Conservation (phyloP, 37 sponge, comb jelly and placozoan species). For the Mnemiopsis leidyi region DNA sequence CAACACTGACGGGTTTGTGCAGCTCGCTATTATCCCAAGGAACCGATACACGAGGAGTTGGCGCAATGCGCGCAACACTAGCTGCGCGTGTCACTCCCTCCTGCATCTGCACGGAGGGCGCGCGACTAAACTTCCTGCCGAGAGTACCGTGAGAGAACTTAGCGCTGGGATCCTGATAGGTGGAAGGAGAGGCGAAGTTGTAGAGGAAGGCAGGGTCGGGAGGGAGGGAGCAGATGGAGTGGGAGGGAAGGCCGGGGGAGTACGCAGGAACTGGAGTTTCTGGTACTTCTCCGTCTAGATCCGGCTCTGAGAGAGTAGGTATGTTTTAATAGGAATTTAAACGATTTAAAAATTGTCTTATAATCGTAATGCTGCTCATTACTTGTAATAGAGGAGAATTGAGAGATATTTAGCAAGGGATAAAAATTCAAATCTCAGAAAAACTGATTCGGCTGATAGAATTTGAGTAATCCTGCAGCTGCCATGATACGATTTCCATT, state of each 20-base stretch:
- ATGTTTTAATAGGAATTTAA: too few relatives aligned
- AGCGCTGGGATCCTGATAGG: constrained; percentile 13
- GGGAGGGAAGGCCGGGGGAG: background rate
- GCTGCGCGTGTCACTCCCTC: background rate
- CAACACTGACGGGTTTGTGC: background rate
- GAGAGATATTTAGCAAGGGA: too few relatives aligned
- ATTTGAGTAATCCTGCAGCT: too few relatives aligned
- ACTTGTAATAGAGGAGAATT: too few relatives aligned
- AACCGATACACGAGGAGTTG: background rate
- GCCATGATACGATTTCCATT: too few relatives aligned
- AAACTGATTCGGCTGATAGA: too few relatives aligned
- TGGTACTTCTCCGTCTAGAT: background rate
- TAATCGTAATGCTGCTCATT: too few relatives aligned
- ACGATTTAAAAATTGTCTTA: too few relatives aligned
- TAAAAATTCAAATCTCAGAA: too few relatives aligned
- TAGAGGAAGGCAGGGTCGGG: background rate
- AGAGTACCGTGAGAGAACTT: background rate
- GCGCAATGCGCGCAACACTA: background rate
- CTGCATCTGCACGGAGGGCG: background rate
- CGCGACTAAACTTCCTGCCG: background rate
- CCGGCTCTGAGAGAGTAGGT: background rate
- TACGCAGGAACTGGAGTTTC: constrained; percentile 1
- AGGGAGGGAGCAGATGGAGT: background rate
- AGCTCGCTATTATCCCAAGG: background rate
- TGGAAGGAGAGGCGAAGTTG: background rate